Evolutionary conservation across 1,140 invertebrate genomes (phyloP), one percentile per base, ranked within the genome.

Genomic region (Lanistes nyassanus): DNA sequence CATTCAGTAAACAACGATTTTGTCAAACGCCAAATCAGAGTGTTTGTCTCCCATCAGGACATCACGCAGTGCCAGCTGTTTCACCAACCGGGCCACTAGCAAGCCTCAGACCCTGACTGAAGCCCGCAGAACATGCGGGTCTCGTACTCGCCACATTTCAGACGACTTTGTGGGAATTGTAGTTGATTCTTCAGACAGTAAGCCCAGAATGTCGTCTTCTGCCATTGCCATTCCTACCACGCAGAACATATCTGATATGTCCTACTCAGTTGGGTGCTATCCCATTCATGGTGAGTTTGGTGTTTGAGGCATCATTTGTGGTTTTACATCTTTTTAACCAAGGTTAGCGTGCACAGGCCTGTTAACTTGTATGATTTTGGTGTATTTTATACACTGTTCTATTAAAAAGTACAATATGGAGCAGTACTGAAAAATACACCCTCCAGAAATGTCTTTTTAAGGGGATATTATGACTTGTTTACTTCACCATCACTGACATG

Each of bases 181-280:
- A 2, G 51, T 75, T 34, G 81, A 84, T 53, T 78, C 77, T 68
- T 26, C 56, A n/a, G 76, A 78, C 23, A 73, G 76, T 31, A 53
- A 60, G 29, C 51, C 65, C 26, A 66, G 73, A 26, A 62, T 36
- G 23, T 75, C 78, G 0, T 81, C 82, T 16, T 71, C 80, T 19
- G 82, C 82, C 23, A 81, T 86, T 47, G 72, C 73, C 39, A 85
- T 86, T 9, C 85, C 86, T 13, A 65, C 66, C 1, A 36, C 29
- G 23, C 76, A 74, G 0, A 76, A 64, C 58, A 81, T 71, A 55
- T 62, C 74, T 3, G 85, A 86, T 71, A 34, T 84, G 7, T 81
- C 84, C 3, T 81, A 77, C 13, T 86, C 85, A 34, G 75, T 84
- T n/a, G 84, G 84, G 34, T 82, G 82, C 79, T 84, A 82, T 69